Evolutionary conservation across 2,113 vertebrate species (phyloP), one percentile per base, ranked within the genome.

Genomic region (Lamprotornis superbus): DNA sequence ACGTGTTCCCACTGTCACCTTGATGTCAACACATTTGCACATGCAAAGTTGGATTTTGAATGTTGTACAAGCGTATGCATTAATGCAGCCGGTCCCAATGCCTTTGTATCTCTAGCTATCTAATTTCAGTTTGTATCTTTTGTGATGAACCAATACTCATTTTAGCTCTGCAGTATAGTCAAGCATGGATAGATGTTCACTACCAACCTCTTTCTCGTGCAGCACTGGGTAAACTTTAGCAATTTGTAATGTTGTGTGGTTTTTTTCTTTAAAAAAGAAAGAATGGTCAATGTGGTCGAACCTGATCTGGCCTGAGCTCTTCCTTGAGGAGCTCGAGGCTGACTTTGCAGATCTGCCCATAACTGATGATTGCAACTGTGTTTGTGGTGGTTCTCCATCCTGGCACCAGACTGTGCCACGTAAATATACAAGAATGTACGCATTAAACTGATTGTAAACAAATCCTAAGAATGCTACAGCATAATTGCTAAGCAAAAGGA

Each of bases 401-500:
- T 52, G 75, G 83, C 81, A 89, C 69, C 69, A 74, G 75, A 57
- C 15, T 30, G 69, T 91, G 79, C 89, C 85, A 83, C 73, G 3
- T 50, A 57, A 90, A 76, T 93, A 83, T 40, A 81, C 3, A 2
- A 69, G 93, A 97, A 96, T 95, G 95, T 96, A 93, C 47, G 80
- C 61, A 8, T 90, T 81, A 82, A 78, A 90, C 40, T 96, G 95
- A 96, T 95, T 94, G 95, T 96, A 96, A 96, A 87, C 96, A 93
- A 80, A 88, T 79, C 52, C 78, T 93, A 50, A 52, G 63, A 92
- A 95, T 94, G 94, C 96, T 97, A 92, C 95, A 94, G 90, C 92
- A 96, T 97, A 96, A 94, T 92, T 95, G 93, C 92, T 89, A 95
- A 96, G 95, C 91, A 95, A 95, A 97, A 96, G 92, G 93, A 95